Percentiles rank a stretch among this genome's conserved stretches.
These are phyloP conservation scores for Regulus satrapa DNA, from an alignment of 2,113 vertebrate species.

Conservation along the genomic window DNA sequence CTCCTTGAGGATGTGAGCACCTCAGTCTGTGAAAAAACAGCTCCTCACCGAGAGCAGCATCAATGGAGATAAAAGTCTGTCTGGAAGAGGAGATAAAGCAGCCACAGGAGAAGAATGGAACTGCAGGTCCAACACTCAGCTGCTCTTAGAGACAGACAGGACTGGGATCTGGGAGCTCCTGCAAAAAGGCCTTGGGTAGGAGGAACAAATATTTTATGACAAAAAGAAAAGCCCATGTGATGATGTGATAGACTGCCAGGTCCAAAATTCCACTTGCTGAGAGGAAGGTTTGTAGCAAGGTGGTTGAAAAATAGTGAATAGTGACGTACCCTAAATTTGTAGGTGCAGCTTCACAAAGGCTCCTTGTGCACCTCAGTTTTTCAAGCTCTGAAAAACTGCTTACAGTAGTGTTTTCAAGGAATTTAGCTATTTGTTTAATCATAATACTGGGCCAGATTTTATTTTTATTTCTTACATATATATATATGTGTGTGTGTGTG, in stretches of 20 bases:
- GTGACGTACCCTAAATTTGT: fast-evolving
- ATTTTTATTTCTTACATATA: neutral
- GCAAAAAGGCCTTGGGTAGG: neutral
- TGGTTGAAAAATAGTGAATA: neutral
- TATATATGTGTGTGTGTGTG: neutral
- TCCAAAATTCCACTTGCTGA: neutral
- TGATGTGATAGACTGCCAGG: neutral
- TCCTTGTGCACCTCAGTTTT: neutral
- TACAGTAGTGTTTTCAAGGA: neutral
- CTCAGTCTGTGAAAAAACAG: neutral
- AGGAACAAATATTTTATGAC: neutral
- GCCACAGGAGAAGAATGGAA: neutral
- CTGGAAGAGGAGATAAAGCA: neutral
- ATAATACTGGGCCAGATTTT: neutral
- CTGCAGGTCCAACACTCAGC: neutral
- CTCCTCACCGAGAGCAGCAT: neutral
- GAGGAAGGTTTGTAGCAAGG: neutral
- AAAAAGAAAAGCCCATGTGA: fast-evolving
- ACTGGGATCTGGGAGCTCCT: neutral
- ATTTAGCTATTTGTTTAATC: neutral
- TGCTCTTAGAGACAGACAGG: neutral
- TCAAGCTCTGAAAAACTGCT: neutral
- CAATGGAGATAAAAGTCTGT: neutral
- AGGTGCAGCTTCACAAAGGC: neutral
- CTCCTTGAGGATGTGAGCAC: neutral